Evolutionary conservation across 2,797 vertebrate species (phyloP), one percentile per base, ranked within the genome.

Genomic region (Lepus townsendii): DNA sequence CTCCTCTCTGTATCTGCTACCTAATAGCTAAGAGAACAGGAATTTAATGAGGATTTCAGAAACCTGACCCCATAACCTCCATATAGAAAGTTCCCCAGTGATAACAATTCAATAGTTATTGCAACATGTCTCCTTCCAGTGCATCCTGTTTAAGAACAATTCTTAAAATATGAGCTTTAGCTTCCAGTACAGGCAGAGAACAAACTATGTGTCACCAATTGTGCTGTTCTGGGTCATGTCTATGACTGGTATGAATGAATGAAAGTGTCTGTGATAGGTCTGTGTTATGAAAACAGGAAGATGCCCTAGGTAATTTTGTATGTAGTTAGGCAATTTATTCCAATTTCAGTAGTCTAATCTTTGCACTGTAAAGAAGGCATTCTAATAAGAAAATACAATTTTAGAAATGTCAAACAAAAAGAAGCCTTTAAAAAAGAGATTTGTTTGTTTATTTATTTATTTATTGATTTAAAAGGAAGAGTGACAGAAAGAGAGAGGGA

Each of bases 191-290:
- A 77, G n/a, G 54, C 69, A 52, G 9, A 27, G 32, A 50, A n/a
- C 17, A 47, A 93, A 83, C 30, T 80, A 12, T 14, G 5, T 7
- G 88, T 95, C 90, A 88, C 73, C 68, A 62, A 83, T 1, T 65
- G 86, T 85, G 20, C 86, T 88, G 38, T 92, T 91, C 84, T 63
- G 63, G 42, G 80, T 95, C 93, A 32, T 52, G 92, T 95, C 92
- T 83, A 2, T 71, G 72, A 82, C 54, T 7, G 11, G 17, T 90
- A 69, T 77, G 95, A 90, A 73, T 73, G 94, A 94, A 65, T 90
- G 88, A 42, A 91, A 57, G 69, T 50, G 60, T 71, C 65, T 90
- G 85, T 88, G 85, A 17, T 27, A 88, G 91, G 42, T 94, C 52
- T 88, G 30, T 91, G 88, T 91, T 75, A 66, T 30, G 20, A 54